Evolutionary conservation across 2,113 vertebrate species (phyloP).

Genomic region (Cyphomyrus discorhynchus): DNA sequence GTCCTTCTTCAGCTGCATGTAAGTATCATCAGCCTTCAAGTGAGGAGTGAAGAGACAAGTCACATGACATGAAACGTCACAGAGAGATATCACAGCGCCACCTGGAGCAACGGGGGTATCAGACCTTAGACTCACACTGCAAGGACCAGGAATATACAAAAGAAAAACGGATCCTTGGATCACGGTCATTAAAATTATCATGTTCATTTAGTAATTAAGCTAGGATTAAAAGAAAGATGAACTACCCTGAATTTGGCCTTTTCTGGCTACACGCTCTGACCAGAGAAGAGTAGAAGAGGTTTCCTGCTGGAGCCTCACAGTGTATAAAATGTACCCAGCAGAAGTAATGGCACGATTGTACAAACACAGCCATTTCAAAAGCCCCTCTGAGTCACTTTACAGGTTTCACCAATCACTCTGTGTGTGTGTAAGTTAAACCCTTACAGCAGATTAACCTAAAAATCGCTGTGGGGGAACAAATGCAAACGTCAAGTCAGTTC

Average conservation of each 20-base stretch:
- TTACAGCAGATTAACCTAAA: not conserved
- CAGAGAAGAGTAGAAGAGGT: not conserved
- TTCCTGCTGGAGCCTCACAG: not conserved
- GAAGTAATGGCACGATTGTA: not conserved
- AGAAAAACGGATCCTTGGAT: not conserved
- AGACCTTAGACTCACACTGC: not conserved
- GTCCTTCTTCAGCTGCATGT: slow-evolving; percentile 90
- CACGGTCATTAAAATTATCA: not conserved
- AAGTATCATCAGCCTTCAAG: slow-evolving; percentile 83
- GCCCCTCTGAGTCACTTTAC: not conserved
- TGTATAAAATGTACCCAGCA: not conserved
- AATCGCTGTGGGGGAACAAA: not conserved
- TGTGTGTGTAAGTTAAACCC: not conserved
- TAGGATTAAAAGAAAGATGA: not conserved
- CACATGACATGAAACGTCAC: not conserved
- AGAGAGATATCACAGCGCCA: not conserved
- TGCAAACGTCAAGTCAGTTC: not conserved
- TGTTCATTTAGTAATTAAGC: not conserved
- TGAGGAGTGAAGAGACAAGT: slow-evolving; percentile 29
- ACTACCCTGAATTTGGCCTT: not conserved
- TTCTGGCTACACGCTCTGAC: not conserved
- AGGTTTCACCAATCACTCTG: not conserved
- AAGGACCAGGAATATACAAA: not conserved
- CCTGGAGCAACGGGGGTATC: not conserved
- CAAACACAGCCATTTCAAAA: not conserved